phyloP scores from a whole-genome alignment of 2,888 invertebrate genomes.

The Eugnorisma glareosa region DNA sequence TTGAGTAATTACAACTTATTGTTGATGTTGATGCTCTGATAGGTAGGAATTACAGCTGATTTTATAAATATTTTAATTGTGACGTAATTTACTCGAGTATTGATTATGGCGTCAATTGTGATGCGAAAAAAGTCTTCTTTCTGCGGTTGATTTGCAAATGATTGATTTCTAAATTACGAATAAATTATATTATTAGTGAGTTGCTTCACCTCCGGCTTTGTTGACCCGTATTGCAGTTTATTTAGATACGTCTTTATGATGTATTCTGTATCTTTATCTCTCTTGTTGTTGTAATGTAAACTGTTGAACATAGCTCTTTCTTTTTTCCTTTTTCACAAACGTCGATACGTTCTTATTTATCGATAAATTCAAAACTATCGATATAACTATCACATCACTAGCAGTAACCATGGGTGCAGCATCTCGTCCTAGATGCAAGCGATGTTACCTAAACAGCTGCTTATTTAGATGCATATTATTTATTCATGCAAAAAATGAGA shows the following conservation, averaged over 20 bases:
- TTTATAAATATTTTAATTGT: slow-evolving; percentile 21
- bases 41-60: background rate
- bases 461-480: slow-evolving; percentile 34
- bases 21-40: slow-evolving; percentile 1
- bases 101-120: background rate
- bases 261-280: background rate
- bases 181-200: background rate
- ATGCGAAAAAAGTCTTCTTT: background rate
- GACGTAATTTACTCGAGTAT: background rate
- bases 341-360: background rate
- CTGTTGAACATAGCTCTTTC: background rate
- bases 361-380: slow-evolving; percentile 21
- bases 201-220: background rate
- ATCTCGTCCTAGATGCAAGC: slow-evolving; percentile 57
- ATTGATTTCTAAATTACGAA: background rate
- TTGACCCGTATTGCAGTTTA: background rate
- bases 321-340: background rate
- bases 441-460: slow-evolving; percentile 41
- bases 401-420: slow-evolving; percentile 55
- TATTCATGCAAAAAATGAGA: slow-evolving; percentile 22
- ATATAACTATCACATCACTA: slow-evolving; percentile 49
- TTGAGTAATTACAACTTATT: slow-evolving; percentile 19
- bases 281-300: background rate
- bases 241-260: background rate
- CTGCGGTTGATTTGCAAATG: background rate